These are phyloP conservation scores for Antheraea assamensis DNA, from an alignment of 2,888 invertebrate species.

Conservation along the genomic window DNA sequence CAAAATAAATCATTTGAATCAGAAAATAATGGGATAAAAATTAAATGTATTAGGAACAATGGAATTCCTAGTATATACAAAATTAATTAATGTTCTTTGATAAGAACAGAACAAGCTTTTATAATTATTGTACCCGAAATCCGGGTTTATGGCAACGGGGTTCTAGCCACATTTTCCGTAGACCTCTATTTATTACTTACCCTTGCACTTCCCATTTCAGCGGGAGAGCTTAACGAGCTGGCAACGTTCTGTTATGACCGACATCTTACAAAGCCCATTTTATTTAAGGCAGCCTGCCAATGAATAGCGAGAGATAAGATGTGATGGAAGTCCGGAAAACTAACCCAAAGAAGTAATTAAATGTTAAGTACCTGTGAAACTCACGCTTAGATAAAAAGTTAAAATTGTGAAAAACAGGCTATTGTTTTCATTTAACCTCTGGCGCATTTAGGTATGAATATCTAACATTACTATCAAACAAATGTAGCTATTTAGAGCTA, in stretches of 20 bases:
- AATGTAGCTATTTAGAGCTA: no score
- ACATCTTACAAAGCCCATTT: constrained; percentile 52
- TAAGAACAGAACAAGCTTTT: background rate
- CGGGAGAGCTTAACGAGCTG: constrained; percentile 48
- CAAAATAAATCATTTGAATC: no score
- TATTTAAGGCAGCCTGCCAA: constrained; percentile 67
- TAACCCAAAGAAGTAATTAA: constrained; percentile 44
- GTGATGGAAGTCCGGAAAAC: constrained; percentile 39
- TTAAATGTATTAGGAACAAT: background rate
- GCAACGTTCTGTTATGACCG: constrained; percentile 48
- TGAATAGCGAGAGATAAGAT: constrained; percentile 44
- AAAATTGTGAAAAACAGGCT: background rate
- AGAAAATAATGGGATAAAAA: no score
- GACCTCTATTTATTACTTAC: constrained; percentile 23
- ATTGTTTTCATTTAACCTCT: constrained; percentile 8
- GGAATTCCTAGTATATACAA: background rate
- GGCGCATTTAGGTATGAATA: no score
- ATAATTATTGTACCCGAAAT: background rate
- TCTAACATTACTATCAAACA: no score
- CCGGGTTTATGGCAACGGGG: background rate
- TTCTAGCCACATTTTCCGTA: constrained; percentile 3
- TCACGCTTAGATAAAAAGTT: constrained; percentile 19
- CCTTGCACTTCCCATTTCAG: constrained; percentile 30
- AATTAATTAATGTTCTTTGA: background rate
- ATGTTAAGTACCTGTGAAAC: constrained; percentile 24